Evolutionary conservation across 1,140 invertebrate genomes (phyloP).

Genomic region (Megathymus violae): DNA sequence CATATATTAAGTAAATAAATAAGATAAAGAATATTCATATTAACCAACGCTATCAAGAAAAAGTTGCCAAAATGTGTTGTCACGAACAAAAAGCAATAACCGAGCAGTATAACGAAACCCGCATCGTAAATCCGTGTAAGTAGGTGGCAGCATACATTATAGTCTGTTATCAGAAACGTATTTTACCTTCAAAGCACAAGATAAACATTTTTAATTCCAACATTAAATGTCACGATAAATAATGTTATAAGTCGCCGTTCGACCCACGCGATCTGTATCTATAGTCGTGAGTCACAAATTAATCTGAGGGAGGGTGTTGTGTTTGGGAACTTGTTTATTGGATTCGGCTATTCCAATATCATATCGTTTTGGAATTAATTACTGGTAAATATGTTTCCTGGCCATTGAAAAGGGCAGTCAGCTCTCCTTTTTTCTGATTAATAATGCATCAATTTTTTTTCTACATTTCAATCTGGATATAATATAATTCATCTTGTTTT

Average conservation of each 20-base stretch:
- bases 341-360: neutral
- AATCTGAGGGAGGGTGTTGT: neutral
- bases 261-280: slow-evolving; percentile 45
- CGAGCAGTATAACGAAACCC: slow-evolving; percentile 11
- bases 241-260: slow-evolving; percentile 41
- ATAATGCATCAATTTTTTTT: too few species aligned
- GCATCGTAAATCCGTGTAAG: slow-evolving; percentile 51
- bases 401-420: too few species aligned
- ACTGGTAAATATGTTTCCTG: neutral
- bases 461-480: too few species aligned
- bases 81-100: slow-evolving; percentile 8
- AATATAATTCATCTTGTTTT: too few species aligned
- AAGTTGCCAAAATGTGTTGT: neutral
- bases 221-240: slow-evolving; percentile 59
- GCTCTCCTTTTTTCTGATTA: too few species aligned
- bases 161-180: slow-evolving; percentile 40
- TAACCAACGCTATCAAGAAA: neutral
- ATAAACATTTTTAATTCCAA: slow-evolving; percentile 59
- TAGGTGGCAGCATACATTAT: slow-evolving; percentile 50
- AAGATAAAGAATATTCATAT: too few species aligned
- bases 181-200: slow-evolving; percentile 43
- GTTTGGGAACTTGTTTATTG: neutral
- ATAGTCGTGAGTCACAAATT: slow-evolving; percentile 30
- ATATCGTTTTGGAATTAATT: neutral
- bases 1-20: too few species aligned